Evolutionary conservation across 2,888 invertebrate species (phyloP).

Genomic region (Prosopocoilus inquinatus): DNA sequence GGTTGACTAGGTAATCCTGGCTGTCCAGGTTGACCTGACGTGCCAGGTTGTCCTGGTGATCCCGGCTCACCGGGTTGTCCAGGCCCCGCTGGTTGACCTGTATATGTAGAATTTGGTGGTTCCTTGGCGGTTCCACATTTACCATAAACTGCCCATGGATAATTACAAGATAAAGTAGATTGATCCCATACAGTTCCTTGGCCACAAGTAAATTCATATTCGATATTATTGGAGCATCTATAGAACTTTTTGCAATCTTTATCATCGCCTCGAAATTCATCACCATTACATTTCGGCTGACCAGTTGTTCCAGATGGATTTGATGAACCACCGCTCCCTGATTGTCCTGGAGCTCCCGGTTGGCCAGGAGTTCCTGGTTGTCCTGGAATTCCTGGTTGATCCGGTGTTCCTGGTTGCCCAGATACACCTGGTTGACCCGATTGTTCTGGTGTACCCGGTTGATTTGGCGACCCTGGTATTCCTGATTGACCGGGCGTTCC

Average conservation of each 20-base stretch:
- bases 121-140: slow-evolving; percentile 53
- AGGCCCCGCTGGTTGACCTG: slow-evolving; percentile 16
- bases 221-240: slow-evolving; percentile 66
- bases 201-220: slow-evolving; percentile 70
- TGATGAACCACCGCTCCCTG: slow-evolving; percentile 8
- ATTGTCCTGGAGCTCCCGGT: slow-evolving; percentile 42
- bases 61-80: slow-evolving; percentile 18
- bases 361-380: slow-evolving; percentile 19
- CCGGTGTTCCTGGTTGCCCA: slow-evolving; percentile 46
- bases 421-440: slow-evolving; percentile 39
- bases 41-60: slow-evolving; percentile 14
- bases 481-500: slow-evolving; percentile 3
- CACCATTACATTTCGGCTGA: slow-evolving; percentile 6
- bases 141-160: slow-evolving; percentile 57
- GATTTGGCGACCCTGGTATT: slow-evolving; percentile 22
- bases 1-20: slow-evolving; percentile 22
- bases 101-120: slow-evolving; percentile 21
- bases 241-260: slow-evolving; percentile 73
- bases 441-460: slow-evolving; percentile 11
- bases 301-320: slow-evolving; percentile 16
- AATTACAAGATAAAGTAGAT: slow-evolving; percentile 67
- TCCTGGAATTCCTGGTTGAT: slow-evolving; percentile 39
- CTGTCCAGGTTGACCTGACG: slow-evolving; percentile 7
- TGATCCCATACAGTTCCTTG: slow-evolving; percentile 78
- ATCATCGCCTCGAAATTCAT: slow-evolving; percentile 69